A percentile compares a stretch with the other conserved stretches of the same genome.
Conservation (phyloP, 2,113 vertebrate species). For the Herpetotheres cachinnans region DNA sequence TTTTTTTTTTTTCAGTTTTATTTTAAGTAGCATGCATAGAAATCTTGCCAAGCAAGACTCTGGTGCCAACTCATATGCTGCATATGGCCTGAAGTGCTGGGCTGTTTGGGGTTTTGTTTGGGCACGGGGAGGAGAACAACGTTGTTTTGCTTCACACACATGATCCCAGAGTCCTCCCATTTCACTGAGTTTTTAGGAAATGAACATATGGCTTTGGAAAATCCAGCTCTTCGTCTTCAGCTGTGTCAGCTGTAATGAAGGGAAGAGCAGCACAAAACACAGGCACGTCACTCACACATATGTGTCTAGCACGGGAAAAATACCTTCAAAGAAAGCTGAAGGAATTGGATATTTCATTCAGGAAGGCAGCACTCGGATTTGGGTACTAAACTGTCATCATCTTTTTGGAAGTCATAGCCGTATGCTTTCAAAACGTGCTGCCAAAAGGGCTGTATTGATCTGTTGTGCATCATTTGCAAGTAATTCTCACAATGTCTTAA, state of each 20-base stretch:
- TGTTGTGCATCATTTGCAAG: not conserved
- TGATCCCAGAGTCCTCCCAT: rapidly evolving
- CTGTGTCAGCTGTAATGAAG: not conserved
- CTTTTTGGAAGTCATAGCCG: not conserved
- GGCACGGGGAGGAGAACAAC: not conserved
- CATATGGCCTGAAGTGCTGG: not conserved
- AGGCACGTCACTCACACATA: not conserved
- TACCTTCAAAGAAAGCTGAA: constrained; percentile 1
- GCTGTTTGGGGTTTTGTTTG: not conserved
- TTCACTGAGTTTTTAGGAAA: not conserved
- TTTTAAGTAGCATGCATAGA: not conserved
- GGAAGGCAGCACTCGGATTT: not conserved
- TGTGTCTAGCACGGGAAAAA: not conserved
- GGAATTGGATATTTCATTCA: not conserved
- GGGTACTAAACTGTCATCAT: not conserved
- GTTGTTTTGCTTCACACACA: not conserved
- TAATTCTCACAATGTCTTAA: not conserved
- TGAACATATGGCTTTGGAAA: constrained; percentile 8
- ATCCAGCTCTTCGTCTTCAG: not conserved
- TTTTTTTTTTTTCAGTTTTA: not conserved
- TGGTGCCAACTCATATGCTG: not conserved
- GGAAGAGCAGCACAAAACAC: not conserved
- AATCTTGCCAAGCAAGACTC: not conserved
- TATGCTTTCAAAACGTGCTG: not conserved
- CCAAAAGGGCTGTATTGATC: not conserved